Evolutionary conservation across 2,797 vertebrate species (phyloP).

Genomic region (Acridotheres tristis): DNA sequence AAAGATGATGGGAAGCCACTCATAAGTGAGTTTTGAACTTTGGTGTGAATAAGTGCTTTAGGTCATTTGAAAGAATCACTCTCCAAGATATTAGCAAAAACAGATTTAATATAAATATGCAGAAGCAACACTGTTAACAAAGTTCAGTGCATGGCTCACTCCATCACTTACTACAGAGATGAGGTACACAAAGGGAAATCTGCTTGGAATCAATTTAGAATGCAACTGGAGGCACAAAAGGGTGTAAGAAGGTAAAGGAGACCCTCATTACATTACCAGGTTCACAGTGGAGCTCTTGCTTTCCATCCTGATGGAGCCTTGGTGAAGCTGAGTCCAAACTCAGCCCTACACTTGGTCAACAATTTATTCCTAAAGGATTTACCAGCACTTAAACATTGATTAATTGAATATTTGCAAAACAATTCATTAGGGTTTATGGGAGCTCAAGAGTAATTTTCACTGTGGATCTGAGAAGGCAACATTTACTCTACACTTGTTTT

Average conservation of each 20-base stretch:
- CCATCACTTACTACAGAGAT: not conserved
- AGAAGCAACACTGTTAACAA: not conserved
- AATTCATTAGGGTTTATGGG: not conserved
- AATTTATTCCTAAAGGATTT: not conserved
- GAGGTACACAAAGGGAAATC: not conserved
- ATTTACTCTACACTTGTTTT: not conserved
- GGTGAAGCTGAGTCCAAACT: not conserved
- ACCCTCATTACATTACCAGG: not conserved
- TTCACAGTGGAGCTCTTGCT: not conserved
- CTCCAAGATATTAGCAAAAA: not conserved
- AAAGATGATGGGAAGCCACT: not conserved
- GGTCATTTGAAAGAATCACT: not conserved
- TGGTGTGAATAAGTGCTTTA: not conserved
- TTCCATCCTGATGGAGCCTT: not conserved
- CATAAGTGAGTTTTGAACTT: not conserved
- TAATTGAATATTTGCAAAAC: not conserved
- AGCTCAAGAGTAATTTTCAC: not conserved
- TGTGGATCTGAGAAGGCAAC: not conserved
- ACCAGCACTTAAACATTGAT: not conserved
- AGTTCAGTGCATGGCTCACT: not conserved
- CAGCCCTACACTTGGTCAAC: not conserved
- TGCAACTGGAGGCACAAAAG: not conserved
- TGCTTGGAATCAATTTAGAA: not conserved
- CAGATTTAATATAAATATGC: not conserved
- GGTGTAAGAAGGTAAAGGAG: not conserved